phyloP scores from a whole-genome alignment of 2,888 invertebrate genomes.

The Clivina fossor region DNA sequence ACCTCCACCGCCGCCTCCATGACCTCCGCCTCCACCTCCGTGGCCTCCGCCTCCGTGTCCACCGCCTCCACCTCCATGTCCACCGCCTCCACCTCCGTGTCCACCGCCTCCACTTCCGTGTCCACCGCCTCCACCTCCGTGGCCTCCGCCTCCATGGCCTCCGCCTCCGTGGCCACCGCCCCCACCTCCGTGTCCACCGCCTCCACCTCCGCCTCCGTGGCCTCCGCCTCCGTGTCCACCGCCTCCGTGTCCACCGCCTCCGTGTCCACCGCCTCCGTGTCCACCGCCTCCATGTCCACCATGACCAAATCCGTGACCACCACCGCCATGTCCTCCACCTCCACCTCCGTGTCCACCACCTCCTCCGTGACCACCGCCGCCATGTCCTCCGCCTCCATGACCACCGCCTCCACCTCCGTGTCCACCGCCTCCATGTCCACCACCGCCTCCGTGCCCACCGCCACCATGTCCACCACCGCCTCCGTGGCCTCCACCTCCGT shows the following conservation, averaged over 20 bases:
- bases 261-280: slow-evolving; percentile 4
- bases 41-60: slow-evolving; percentile 13
- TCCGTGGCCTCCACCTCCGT: slow-evolving; percentile 14
- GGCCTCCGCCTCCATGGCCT: slow-evolving; percentile 6
- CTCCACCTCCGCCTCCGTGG: slow-evolving; percentile 13
- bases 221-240: slow-evolving; percentile 10
- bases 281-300: slow-evolving; percentile 6
- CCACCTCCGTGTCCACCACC: slow-evolving; percentile 9
- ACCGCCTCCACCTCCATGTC: slow-evolving; percentile 16
- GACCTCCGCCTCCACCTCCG: slow-evolving; percentile 20
- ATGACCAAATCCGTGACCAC: slow-evolving; percentile 6
- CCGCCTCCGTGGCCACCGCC: slow-evolving; percentile 18
- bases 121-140: slow-evolving; percentile 10
- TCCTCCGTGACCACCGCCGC: slow-evolving; percentile 8
- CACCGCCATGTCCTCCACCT: slow-evolving; percentile 8
- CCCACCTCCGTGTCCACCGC: slow-evolving; percentile 17
- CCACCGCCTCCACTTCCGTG: slow-evolving; percentile 14
- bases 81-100: slow-evolving; percentile 15
- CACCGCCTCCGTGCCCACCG: slow-evolving; percentile 5
- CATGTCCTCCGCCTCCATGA: slow-evolving; percentile 3
- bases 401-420: slow-evolving; percentile 7
- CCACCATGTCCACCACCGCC: slow-evolving; percentile 6
- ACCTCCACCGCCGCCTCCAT: slow-evolving; percentile 26
- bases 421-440: neutral
- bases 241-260: slow-evolving; percentile 17